phyloP scores from a whole-genome alignment of 2,797 vertebrate genomes.

The Synaphobranchus kaupii region DNA sequence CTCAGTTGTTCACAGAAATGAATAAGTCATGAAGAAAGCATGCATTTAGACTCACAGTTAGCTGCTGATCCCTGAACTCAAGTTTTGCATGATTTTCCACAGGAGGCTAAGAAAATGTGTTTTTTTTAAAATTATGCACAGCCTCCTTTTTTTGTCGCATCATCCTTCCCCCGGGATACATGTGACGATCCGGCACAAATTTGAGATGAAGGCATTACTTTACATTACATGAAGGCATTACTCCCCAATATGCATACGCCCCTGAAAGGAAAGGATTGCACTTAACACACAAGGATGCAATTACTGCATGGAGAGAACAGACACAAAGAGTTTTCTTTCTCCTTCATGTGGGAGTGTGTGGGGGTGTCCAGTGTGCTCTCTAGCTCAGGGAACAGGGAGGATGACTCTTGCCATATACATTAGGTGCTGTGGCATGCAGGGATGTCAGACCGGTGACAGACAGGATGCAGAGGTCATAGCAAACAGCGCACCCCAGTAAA shows the following conservation, averaged over 20 bases:
- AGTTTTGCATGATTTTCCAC: constrained; percentile 5
- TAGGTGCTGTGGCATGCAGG: neutral
- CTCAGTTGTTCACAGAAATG: neutral
- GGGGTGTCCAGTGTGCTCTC: neutral
- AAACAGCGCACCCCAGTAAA: neutral
- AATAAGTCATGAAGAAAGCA: neutral
- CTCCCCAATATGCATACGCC: neutral
- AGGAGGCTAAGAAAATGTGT: neutral
- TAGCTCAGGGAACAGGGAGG: too few relatives aligned
- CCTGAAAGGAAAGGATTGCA: neutral
- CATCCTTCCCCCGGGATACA: neutral
- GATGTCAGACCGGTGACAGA: neutral
- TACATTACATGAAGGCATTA: neutral
- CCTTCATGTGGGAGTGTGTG: neutral
- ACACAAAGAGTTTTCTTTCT: neutral
- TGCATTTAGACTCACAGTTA: neutral
- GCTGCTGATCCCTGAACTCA: neutral
- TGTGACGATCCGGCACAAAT: neutral
- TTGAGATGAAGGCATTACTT: too few relatives aligned
- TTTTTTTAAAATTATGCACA: neutral
- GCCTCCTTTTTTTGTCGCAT: neutral
- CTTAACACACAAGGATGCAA: neutral
- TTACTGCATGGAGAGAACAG: neutral
- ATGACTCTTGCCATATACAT: neutral
- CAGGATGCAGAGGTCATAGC: neutral